A percentile compares a stretch with the other conserved stretches of the same genome.
Evolutionary conservation across 2,113 vertebrate genomes (phyloP).

Genomic region (Varanus salvator): DNA sequence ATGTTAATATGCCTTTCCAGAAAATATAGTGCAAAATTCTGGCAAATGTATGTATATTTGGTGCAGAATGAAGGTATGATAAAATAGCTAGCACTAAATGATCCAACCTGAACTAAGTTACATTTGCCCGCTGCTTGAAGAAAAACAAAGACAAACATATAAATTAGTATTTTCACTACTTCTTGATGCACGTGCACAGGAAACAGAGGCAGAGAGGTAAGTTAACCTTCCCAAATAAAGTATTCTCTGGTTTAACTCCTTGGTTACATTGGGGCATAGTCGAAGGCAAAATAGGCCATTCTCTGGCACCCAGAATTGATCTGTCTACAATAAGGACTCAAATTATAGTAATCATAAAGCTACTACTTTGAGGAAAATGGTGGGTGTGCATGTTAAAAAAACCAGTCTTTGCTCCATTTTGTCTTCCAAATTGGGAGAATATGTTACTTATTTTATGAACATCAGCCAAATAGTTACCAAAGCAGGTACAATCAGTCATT

Average conservation of each 20-base stretch:
- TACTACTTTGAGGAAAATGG: not conserved
- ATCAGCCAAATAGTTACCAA: no score
- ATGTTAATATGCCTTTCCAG: not conserved
- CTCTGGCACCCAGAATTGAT: no score
- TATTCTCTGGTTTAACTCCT: not conserved
- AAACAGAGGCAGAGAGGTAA: fast-evolving
- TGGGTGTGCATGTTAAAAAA: not conserved
- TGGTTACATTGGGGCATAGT: not conserved
- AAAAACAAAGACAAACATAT: not conserved
- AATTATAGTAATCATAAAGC: not conserved
- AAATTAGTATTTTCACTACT: not conserved
- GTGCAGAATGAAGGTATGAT: not conserved
- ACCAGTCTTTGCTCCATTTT: not conserved
- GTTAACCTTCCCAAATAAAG: fast-evolving
- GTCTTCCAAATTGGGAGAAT: not conserved
- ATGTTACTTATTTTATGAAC: not conserved
- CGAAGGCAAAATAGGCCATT: not conserved
- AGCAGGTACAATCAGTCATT: not conserved
- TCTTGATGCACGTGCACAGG: not conserved
- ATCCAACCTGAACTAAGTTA: not conserved
- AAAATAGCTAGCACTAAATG: not conserved
- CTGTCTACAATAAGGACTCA: not conserved
- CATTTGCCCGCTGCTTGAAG: not conserved
- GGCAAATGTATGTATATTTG: not conserved
- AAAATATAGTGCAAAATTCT: not conserved